Conservation (phyloP, 2,888 invertebrate species). For the Perizoma flavofasciatum region DNA sequence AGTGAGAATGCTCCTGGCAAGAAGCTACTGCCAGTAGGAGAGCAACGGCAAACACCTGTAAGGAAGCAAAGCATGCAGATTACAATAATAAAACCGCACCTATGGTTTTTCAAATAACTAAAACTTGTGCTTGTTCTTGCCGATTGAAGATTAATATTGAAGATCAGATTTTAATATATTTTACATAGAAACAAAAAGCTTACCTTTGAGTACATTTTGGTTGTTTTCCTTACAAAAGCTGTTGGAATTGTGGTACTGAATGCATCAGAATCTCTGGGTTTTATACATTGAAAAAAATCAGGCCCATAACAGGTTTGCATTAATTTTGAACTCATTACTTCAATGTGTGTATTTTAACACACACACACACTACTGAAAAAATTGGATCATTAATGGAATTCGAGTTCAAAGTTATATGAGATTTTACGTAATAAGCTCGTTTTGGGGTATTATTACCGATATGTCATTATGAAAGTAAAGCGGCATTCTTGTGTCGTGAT, state of each 20-base stretch:
- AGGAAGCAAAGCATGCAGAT: slow-evolving; percentile 4
- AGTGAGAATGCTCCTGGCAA: slow-evolving; percentile 54
- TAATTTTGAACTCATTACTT: slow-evolving; percentile 42
- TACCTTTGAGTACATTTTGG: slow-evolving; percentile 48
- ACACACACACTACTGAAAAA: slow-evolving; percentile 45
- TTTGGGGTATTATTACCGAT: slow-evolving; percentile 46
- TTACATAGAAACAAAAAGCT: slow-evolving; percentile 5
- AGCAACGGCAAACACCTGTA: slow-evolving; percentile 46
- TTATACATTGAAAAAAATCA: slow-evolving; percentile 57
- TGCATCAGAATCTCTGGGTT: slow-evolving; percentile 47
- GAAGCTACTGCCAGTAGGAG: slow-evolving; percentile 43
- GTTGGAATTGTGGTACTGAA: slow-evolving; percentile 49
- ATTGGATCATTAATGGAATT: slow-evolving; percentile 47
- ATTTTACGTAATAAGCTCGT: slow-evolving; percentile 62
- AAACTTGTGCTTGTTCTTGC: neutral
- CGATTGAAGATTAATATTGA: no score
- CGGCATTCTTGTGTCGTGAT: slow-evolving; percentile 32
- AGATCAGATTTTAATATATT: no score
- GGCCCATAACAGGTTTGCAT: slow-evolving; percentile 52
- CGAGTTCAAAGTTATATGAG: slow-evolving; percentile 57
- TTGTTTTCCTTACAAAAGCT: slow-evolving; percentile 49
- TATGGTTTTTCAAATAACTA: neutral
- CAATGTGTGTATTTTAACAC: slow-evolving; percentile 45
- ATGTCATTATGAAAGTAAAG: slow-evolving; percentile 39
- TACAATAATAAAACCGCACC: neutral